Evolutionary conservation across 2,797 vertebrate species (phyloP), one percentile per base, ranked within the genome.

Genomic region (Cottoperca gobio): DNA sequence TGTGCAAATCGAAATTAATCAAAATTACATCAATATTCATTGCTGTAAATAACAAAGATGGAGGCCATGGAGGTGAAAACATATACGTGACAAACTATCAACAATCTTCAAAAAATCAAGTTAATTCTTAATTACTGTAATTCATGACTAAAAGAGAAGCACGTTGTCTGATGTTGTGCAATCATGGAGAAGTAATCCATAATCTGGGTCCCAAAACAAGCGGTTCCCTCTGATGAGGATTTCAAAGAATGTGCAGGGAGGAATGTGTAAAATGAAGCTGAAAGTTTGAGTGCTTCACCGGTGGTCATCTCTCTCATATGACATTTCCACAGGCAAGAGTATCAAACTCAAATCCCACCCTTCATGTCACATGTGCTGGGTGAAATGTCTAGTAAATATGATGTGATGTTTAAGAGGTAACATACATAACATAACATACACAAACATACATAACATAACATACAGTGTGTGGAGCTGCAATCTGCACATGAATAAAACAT

Each of bases 181-280:
- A 14, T 85, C 87, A 87, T 76, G 87, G 73, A 72, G 73, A 63
- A 81, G 3, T 76, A 87, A 89, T 87, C 60, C 40, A 24, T 73
- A 59, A 81, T 87, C 70, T 84, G 79, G 46, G 33, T 78, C 24
- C 26, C 73, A 76, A 86, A 86, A 88, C 78, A 83, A 84, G 61
- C 6, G 46, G 55, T 48, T 62, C 67, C 62, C 62, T 77, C 61
- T 53, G 23, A 54, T 55, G 50, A 79, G 76, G 76, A 79, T 70
- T 86, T 78, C 42, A 63, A 82, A 70, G 76, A 91, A 88, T 87
- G 80, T 63, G 68, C 28, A 10, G 43, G 23, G 49, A 76, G 82
- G 79, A 83, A 85, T 85, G 84, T 74, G 70, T 43, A 42, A 48
- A 3, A 48, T 70, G 69, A 72, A 70, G 71, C 17, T 75, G 53